A percentile compares a stretch with the other conserved stretches of the same genome.
Conservation (phyloP, 2,888 invertebrate genomes). For the Acutogordius australiensis region DNA sequence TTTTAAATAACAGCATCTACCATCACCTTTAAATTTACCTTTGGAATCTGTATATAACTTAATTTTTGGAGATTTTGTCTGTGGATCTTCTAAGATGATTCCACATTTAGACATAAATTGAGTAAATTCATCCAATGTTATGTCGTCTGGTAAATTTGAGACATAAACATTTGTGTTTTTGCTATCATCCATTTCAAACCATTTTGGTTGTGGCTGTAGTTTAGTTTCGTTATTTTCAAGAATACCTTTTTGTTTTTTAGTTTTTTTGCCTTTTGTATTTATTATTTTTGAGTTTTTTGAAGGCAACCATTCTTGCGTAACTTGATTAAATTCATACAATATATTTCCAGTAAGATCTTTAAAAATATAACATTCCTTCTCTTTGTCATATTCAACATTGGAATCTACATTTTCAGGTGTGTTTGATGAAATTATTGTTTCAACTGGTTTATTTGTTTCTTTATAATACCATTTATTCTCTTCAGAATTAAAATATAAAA, state of each 20-base stretch:
- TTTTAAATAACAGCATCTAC: constrained; percentile 73
- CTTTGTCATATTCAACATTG: neutral
- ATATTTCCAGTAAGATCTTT: neutral
- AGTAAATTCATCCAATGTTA: constrained; percentile 41
- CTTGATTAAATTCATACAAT: neutral
- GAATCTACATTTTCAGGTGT: neutral
- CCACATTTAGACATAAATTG: constrained; percentile 87
- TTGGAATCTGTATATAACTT: constrained; percentile 63
- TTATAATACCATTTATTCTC: neutral
- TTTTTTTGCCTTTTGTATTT: too few species aligned
- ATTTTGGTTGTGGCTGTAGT: constrained; percentile 28
- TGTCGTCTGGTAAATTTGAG: constrained; percentile 53
- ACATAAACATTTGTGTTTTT: constrained; percentile 86
- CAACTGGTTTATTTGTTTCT: neutral
- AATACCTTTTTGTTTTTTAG: too few species aligned
- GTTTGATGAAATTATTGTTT: neutral
- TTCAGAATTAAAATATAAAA: neutral
- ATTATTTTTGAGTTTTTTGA: too few species aligned
- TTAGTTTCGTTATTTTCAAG: neutral
- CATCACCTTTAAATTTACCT: constrained; percentile 64
- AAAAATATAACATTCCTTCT: neutral
- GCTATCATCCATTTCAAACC: constrained; percentile 66
- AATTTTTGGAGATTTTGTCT: constrained; percentile 44
- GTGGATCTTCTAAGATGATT: constrained; percentile 55
- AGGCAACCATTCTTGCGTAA: neutral